These are phyloP conservation scores for Galleria mellonella DNA, from an alignment of 1,140 invertebrate genomes.

Conservation along the genomic window DNA sequence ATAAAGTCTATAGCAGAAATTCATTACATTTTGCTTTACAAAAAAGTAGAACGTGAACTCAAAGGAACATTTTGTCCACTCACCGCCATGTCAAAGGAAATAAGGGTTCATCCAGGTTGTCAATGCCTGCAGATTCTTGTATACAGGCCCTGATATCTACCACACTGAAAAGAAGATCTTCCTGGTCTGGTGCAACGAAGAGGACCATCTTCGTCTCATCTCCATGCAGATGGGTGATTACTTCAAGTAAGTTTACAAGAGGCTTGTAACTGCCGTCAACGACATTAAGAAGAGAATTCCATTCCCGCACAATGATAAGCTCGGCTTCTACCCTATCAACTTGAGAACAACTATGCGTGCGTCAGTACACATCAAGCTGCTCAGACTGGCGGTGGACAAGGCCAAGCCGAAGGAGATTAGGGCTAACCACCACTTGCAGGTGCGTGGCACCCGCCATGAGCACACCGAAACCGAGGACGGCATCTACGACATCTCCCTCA, in stretches of 20 bases:
- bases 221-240: constrained; percentile 99
- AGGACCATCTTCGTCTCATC: constrained; percentile 97
- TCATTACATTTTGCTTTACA: no score
- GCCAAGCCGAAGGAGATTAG: constrained; percentile 94
- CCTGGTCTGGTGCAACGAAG: constrained; percentile 98
- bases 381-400: constrained; percentile 93
- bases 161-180: constrained; percentile 98
- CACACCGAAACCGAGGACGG: constrained; percentile 96
- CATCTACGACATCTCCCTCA: constrained; percentile 95
- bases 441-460: constrained; percentile 94
- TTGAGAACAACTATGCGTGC: constrained; percentile 97
- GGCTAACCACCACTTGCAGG: constrained; percentile 93
- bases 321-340: constrained; percentile 99
- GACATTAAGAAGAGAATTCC: constrained; percentile 93
- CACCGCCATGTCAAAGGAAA: constrained; percentile 95
- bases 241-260: constrained; percentile 91
- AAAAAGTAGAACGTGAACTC: no score
- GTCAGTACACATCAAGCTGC: constrained; percentile 97
- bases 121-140: constrained; percentile 97
- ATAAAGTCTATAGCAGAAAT: no score
- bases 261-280: constrained; percentile 92
- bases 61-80: constrained; percentile 95
- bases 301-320: constrained; percentile 93
- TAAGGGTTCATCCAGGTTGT: constrained; percentile 90
- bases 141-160: constrained; percentile 95